phyloP scores from a whole-genome alignment of 2,113 vertebrate species.

The Pyxicephalus adspersus region DNA sequence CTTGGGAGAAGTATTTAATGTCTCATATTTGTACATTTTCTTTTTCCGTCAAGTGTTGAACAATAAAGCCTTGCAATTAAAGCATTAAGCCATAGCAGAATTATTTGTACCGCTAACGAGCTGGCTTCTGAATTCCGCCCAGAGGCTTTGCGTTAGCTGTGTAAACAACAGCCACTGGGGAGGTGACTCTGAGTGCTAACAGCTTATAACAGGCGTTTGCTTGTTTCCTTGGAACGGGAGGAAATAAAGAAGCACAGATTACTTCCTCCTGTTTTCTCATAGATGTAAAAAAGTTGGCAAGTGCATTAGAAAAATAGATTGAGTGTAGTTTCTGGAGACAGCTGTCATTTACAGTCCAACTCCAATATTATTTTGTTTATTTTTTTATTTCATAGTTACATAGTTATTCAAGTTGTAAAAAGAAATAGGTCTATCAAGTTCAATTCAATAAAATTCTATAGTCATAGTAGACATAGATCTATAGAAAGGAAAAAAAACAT shows the following conservation, averaged over 20 bases:
- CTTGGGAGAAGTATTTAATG: background rate
- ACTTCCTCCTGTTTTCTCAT: background rate
- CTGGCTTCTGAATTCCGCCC: background rate
- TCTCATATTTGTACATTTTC: background rate
- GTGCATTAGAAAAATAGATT: no score
- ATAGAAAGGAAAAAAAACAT: no score
- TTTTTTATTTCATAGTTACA: no score
- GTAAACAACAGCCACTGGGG: conserved; percentile 6
- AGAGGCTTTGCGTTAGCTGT: background rate
- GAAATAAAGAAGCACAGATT: background rate
- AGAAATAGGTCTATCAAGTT: no score
- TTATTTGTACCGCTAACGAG: conserved; percentile 15
- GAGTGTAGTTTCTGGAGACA: no score
- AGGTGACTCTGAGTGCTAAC: background rate
- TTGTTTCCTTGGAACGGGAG: background rate
- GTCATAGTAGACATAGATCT: no score
- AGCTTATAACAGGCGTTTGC: background rate
- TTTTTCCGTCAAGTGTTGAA: background rate
- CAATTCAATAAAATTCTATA: no score
- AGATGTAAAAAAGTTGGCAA: background rate
- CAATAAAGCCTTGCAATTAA: background rate
- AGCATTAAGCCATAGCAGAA: conserved; percentile 3
- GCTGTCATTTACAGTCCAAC: no score
- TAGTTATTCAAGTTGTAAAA: no score
- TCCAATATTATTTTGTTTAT: no score